These are phyloP conservation scores for Motacilla tschutschensis DNA, from an alignment of 2,113 vertebrate genomes.

Conservation along the genomic window DNA sequence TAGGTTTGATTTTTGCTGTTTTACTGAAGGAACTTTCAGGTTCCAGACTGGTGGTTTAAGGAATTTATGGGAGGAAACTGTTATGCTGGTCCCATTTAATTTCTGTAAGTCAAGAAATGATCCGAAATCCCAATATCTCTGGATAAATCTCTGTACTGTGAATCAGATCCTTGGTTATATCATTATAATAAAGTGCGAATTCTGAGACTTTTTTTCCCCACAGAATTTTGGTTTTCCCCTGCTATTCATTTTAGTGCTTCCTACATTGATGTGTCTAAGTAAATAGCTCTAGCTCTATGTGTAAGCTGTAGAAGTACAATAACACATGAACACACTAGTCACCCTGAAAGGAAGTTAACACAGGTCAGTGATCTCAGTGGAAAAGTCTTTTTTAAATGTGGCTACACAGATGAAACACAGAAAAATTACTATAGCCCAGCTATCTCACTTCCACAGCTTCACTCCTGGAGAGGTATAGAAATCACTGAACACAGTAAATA, in stretches of 20 bases:
- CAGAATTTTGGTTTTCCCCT: neutral
- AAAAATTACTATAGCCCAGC: neutral
- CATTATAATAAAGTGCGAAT: neutral
- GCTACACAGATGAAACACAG: neutral
- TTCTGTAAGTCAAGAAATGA: neutral
- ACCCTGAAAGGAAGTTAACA: neutral
- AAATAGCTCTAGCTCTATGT: neutral
- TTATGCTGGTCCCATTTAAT: neutral
- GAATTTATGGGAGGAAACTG: neutral
- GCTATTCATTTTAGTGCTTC: neutral
- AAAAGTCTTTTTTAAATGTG: neutral
- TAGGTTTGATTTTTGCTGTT: neutral
- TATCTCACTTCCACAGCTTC: neutral
- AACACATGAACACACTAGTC: neutral
- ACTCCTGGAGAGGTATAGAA: neutral
- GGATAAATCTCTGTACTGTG: neutral
- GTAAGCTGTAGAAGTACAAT: neutral
- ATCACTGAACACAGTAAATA: neutral
- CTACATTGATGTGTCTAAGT: neutral
- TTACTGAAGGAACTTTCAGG: neutral
- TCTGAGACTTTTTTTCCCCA: neutral
- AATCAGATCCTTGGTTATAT: neutral
- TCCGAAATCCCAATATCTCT: neutral
- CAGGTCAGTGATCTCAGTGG: neutral
- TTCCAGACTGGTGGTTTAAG: neutral